Conservation (phyloP, 2,888 invertebrate genomes). For the Gisinianus flammeolus region DNA sequence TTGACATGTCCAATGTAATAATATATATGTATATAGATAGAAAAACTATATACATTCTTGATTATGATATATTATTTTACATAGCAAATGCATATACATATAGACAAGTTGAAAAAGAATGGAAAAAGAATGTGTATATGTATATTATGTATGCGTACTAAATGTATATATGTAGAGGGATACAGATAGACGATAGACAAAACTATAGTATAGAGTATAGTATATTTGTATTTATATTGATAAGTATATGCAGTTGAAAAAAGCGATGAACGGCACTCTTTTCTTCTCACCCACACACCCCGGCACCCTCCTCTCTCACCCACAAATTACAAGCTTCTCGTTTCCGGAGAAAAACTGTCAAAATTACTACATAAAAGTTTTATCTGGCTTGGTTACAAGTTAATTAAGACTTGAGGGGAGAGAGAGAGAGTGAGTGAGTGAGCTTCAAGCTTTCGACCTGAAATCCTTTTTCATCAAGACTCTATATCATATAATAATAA, state of each 20-base stretch:
- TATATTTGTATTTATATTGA: conserved; percentile 6
- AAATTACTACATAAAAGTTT: conserved; percentile 46
- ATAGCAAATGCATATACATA: background rate
- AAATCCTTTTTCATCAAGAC: background rate
- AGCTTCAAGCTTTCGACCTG: background rate
- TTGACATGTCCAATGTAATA: conserved; percentile 8
- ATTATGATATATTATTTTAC: background rate
- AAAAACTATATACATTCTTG: background rate
- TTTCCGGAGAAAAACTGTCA: conserved; percentile 51
- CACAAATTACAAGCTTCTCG: conserved; percentile 49
- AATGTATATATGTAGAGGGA: too few species aligned
- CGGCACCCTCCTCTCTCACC: conserved; percentile 41
- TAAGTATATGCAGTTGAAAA: conserved; percentile 4
- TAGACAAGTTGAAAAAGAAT: background rate
- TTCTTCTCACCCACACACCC: background rate
- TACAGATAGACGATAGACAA: too few species aligned
- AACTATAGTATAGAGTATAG: background rate
- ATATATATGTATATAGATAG: background rate
- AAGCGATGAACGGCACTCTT: conserved; percentile 34
- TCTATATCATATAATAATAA: background rate
- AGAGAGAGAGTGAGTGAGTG: background rate
- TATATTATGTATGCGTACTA: conserved; percentile 19
- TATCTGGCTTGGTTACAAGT: conserved; percentile 43
- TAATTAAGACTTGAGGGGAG: conserved; percentile 39
- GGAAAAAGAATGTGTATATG: conserved; percentile 2